These are phyloP conservation scores for Yponomeuta evonymella DNA, from an alignment of 2,888 invertebrate species.

Conservation along the genomic window DNA sequence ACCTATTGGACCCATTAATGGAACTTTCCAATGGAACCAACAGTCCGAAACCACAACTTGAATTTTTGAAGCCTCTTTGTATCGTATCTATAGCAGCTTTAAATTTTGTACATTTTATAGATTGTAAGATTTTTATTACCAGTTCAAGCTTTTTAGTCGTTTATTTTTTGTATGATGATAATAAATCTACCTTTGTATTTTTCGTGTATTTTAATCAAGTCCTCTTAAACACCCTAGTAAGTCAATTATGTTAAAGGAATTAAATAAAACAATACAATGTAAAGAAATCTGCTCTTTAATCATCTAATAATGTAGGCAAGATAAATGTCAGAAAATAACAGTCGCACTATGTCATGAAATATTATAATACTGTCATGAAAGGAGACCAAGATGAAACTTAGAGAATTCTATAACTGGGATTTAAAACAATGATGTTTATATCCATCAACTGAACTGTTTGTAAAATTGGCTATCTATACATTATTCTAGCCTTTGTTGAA, in stretches of 20 bases:
- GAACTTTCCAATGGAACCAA: too few relatives aligned
- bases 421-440: too few relatives aligned
- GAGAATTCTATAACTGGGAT: too few relatives aligned
- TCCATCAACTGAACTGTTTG: neutral
- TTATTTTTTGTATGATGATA: neutral
- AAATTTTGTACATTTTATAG: slow-evolving; percentile 41
- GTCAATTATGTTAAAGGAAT: too few relatives aligned
- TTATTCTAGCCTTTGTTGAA: neutral
- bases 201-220: neutral
- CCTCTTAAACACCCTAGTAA: too few relatives aligned
- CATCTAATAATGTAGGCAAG: slow-evolving; percentile 46
- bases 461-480: neutral
- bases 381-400: neutral
- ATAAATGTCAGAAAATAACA: slow-evolving; percentile 50
- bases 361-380: slow-evolving; percentile 33
- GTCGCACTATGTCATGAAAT: slow-evolving; percentile 33
- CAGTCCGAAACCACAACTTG: too few relatives aligned
- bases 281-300: slow-evolving; percentile 49
- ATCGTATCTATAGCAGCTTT: slow-evolving; percentile 49
- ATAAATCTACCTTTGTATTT: slow-evolving; percentile 15
- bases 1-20: too few relatives aligned
- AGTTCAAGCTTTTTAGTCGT: slow-evolving; percentile 4
- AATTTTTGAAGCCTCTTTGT: neutral
- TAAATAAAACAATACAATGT: slow-evolving; percentile 26
- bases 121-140: neutral